Evolutionary conservation across 1,140 invertebrate genomes (phyloP).

Genomic region (Eueides isabella): DNA sequence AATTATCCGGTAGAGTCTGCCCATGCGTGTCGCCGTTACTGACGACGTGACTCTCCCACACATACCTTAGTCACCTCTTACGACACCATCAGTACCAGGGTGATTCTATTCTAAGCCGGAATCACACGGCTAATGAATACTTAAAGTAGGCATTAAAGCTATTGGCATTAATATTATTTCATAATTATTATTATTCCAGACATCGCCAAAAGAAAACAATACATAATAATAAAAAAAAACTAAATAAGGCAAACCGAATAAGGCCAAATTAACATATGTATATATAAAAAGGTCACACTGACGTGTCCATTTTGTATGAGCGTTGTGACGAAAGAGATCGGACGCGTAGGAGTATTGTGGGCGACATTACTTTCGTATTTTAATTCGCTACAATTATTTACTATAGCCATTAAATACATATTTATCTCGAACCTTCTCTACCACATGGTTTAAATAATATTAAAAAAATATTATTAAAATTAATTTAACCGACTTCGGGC

Average conservation of each 20-base stretch:
- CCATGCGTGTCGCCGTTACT: no score
- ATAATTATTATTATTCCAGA: no score
- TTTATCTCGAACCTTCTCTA: neutral
- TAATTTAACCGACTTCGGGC: no score
- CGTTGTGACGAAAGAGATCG: slow-evolving; percentile 7
- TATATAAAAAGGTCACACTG: slow-evolving; percentile 25
- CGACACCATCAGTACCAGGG: no score
- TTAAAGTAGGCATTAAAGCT: no score
- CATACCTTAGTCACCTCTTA: no score
- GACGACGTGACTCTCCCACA: no score
- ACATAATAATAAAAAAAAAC: neutral
- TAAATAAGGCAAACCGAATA: neutral
- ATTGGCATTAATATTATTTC: no score
- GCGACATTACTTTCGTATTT: slow-evolving; percentile 23
- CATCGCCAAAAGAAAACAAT: neutral
- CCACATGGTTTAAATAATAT: neutral
- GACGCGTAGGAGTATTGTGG: slow-evolving; percentile 27
- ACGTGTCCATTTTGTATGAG: slow-evolving; percentile 29
- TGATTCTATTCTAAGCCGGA: no score
- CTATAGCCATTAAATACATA: neutral
- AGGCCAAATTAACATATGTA: neutral
- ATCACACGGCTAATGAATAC: no score
- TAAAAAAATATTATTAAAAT: no score
- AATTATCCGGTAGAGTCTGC: no score
- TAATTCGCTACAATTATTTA: neutral